These are phyloP conservation scores for Agrenia bidenticulata DNA, from an alignment of 2,888 invertebrate genomes.

Conservation along the genomic window DNA sequence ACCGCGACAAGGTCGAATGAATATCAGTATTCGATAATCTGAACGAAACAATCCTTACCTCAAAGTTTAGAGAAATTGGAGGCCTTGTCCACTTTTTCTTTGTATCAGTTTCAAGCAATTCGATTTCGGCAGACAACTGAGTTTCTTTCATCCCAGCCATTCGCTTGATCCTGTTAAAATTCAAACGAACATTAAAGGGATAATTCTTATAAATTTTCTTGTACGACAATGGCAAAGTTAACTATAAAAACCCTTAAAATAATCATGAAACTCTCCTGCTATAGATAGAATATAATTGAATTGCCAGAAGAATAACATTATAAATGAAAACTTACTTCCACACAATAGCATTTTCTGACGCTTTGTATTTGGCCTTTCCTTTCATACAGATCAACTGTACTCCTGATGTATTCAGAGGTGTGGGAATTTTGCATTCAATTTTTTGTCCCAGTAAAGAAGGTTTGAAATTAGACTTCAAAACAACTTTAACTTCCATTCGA, in stretches of 20 bases:
- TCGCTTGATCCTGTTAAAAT: conserved; percentile 71
- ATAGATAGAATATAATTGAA: too few relatives aligned
- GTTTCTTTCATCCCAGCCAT: conserved; percentile 99
- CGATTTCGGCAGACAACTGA: conserved; percentile 98
- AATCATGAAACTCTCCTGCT: too few relatives aligned
- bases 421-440: conserved; percentile 98
- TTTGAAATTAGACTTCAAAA: conserved; percentile 98
- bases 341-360: conserved; percentile 97
- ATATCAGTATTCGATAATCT: too few relatives aligned
- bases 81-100: conserved; percentile 99
- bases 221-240: background rate
- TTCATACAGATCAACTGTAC: conserved; percentile 98
- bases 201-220: too few relatives aligned
- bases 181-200: background rate
- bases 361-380: conserved; percentile 99
- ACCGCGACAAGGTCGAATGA: too few relatives aligned
- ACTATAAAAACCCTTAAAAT: too few relatives aligned
- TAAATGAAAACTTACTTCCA: conserved; percentile 71
- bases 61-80: conserved; percentile 99
- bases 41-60: conserved; percentile 62
- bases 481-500: conserved; percentile 99
- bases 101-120: conserved; percentile 94
- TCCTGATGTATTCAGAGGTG: conserved; percentile 96
- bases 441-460: conserved; percentile 97
- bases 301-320: too few relatives aligned